Base-by-base conservation (phyloP, 2,888 invertebrate genomes). In the Formica aserva region DNA sequence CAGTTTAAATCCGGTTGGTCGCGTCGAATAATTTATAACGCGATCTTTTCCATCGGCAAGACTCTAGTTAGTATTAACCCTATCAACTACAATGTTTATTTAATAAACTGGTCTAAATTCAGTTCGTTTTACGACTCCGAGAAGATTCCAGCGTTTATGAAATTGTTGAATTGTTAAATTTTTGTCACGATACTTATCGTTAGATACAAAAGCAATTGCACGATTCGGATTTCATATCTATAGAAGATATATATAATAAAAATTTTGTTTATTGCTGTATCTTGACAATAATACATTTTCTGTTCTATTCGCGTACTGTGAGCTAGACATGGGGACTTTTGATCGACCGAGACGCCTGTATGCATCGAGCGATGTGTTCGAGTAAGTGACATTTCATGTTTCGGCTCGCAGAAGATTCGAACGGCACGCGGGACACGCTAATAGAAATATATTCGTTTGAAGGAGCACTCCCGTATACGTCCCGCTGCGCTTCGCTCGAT, bases 351-450 rank as follows among this genome's bases (percentile, higher is more conserved):
- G 48, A 63, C n/a, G 67, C 60, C 66, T 57, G 62, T 72, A 71
- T 76, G 75, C 74, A 71, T 60, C 57, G 41, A 52, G 84, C 66
- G 87, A 87, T 86, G 88, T 91, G 84, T 84, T 86, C 78, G 80
- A 84, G 88, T 91, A 91, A 91, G 91, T 91, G 89, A 91, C 90
- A 89, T 91, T 90, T 91, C 91, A 83, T 91, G 91, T 92, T 91
- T 88, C 90, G 86, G 86, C 89, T 90, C 87, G 91, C 83, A 87
- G 89, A 90, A 90, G 89, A 91, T 89, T 89, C 91, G 85, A 84
- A 82, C 86, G 87, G 85, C 81, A 82, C 85, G 75, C 48, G 41
- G 83, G 74, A 87, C 87, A 90, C 83, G 90, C 81, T 86, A 88
- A 90, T 90, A 90, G 90, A 90, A 89, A 90, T 89, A 89, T 90